These are phyloP conservation scores for Campoplex capitator DNA, from an alignment of 2,888 invertebrate species.

Conservation along the genomic window DNA sequence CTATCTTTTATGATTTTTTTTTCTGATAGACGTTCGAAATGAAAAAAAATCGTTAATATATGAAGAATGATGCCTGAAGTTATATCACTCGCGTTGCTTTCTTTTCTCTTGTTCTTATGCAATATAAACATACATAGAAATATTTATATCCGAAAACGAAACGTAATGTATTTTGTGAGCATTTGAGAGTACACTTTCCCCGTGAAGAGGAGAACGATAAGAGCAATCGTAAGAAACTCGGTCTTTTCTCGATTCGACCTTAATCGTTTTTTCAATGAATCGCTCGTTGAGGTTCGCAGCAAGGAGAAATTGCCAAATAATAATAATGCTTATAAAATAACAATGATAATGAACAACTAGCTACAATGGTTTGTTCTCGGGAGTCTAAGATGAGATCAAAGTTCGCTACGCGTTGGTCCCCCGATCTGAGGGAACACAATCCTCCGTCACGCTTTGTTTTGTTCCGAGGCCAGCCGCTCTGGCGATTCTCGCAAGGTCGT, in stretches of 20 bases:
- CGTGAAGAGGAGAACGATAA: slow-evolving; percentile 43
- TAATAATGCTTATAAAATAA: not conserved
- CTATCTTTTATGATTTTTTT: not conserved
- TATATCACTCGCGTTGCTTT: slow-evolving; percentile 34
- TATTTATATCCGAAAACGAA: not conserved
- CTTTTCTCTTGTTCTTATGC: slow-evolving; percentile 45
- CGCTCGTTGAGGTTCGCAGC: slow-evolving; percentile 15
- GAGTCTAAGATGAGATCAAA: slow-evolving; percentile 58
- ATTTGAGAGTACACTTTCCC: slow-evolving; percentile 30
- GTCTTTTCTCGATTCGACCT: slow-evolving; percentile 16
- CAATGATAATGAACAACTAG: slow-evolving; percentile 28
- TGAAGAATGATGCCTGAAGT: slow-evolving; percentile 16
- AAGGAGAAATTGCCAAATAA: slow-evolving; percentile 27
- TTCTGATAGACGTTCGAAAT: not conserved
- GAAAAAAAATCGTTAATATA: not conserved
- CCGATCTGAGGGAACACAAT: slow-evolving; percentile 54
- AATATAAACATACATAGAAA: slow-evolving; percentile 3
- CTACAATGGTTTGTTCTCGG: slow-evolving; percentile 18
- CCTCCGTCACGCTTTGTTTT: slow-evolving; percentile 68
- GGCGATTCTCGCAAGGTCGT: slow-evolving; percentile 66
- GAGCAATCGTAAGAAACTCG: slow-evolving; percentile 20
- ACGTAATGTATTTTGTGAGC: slow-evolving; percentile 3
- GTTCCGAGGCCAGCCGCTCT: slow-evolving; percentile 58
- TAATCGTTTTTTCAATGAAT: slow-evolving; percentile 49
- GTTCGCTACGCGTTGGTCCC: slow-evolving; percentile 67